Percentiles rank a stretch among this genome's conserved stretches.
Conservation (phyloP, 2,797 vertebrate species). For the Hypotaenidia okinawae region DNA sequence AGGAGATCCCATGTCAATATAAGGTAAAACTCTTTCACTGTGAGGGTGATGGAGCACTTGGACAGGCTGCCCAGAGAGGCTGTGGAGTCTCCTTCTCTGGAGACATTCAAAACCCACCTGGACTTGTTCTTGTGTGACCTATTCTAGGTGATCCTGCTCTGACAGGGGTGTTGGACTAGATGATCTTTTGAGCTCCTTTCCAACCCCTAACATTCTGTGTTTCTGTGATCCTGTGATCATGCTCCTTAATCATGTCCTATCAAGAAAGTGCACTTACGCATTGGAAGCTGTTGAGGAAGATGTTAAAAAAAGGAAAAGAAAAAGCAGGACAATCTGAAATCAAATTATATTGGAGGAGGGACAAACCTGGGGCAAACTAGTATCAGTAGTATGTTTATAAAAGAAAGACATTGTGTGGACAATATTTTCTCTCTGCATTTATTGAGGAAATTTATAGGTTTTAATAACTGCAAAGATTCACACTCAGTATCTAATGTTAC, state of each 20-base stretch:
- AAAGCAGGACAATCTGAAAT: neutral
- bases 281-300: neutral
- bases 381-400: neutral
- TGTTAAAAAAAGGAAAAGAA: neutral
- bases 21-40: too few species aligned
- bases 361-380: neutral
- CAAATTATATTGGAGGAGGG: neutral
- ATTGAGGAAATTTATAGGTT: slow-evolving; percentile 8
- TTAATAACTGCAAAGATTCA: slow-evolving; percentile 25
- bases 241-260: neutral
- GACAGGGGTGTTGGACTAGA: too few species aligned
- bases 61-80: too few species aligned
- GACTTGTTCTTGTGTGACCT: too few species aligned
- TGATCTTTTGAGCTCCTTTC: too few species aligned
- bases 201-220: too few species aligned
- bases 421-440: neutral
- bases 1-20: too few species aligned
- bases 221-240: neutral
- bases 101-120: too few species aligned
- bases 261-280: neutral
- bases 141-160: too few species aligned
- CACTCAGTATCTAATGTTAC: neutral
- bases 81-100: too few species aligned
- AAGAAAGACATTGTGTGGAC: neutral
- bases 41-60: too few species aligned